Percentiles rank a stretch among this genome's conserved stretches.
Evolutionary conservation across 2,888 invertebrate genomes (phyloP).

Genomic region (Trichacis sp.): DNA sequence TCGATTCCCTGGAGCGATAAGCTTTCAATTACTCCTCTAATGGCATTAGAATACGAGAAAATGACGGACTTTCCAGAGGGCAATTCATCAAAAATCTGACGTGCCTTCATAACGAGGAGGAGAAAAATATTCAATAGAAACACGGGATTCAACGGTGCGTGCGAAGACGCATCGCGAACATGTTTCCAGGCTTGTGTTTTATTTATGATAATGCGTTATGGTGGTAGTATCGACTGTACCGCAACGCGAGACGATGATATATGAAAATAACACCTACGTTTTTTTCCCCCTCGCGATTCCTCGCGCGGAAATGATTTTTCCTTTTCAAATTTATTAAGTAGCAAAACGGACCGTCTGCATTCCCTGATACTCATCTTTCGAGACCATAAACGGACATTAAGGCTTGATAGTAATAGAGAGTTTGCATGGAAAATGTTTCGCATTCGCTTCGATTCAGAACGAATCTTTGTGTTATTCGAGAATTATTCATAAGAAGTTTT

Average conservation of each 20-base stretch:
- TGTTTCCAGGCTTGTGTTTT: conserved; percentile 17
- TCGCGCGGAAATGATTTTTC: not conserved
- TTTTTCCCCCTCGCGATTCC: not conserved
- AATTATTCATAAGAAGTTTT: too few species aligned
- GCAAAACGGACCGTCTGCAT: not conserved
- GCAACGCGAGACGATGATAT: conserved; percentile 23
- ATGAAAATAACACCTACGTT: conserved; percentile 14
- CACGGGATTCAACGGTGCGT: conserved; percentile 10
- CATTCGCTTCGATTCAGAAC: too few species aligned
- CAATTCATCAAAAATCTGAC: not conserved
- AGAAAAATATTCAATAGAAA: conserved; percentile 1
- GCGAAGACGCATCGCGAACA: conserved; percentile 14
- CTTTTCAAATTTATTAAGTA: not conserved
- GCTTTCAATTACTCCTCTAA: too few species aligned
- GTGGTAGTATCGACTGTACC: conserved; percentile 22
- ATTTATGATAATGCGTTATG: conserved; percentile 21
- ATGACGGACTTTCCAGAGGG: not conserved
- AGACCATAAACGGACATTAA: too few species aligned
- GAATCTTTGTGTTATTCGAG: too few species aligned
- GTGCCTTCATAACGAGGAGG: not conserved
- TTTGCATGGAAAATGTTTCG: too few species aligned
- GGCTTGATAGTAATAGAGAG: too few species aligned
- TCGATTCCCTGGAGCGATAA: not conserved
- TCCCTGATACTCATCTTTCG: not conserved
- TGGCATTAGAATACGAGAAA: too few species aligned